Base-by-base conservation (phyloP, 2,797 vertebrate species). In the Philypnodon macrostomus region DNA sequence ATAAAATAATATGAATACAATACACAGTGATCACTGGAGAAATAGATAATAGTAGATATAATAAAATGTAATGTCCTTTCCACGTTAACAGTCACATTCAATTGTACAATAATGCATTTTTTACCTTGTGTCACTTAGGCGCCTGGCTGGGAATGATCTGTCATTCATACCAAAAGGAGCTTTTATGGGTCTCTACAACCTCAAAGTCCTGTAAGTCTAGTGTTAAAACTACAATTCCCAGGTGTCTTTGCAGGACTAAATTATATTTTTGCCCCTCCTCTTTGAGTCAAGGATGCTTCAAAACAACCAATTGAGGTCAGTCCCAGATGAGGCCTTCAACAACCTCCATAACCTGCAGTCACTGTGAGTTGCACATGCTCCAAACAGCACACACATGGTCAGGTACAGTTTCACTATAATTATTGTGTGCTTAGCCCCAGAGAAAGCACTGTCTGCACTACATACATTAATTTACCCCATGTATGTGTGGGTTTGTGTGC, bases 251-350 rank as follows among this genome's bases (percentile, higher is more conserved):
- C 10, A 31, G 4, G 12, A 11, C 1, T 10, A 10, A 11, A 31
- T 31, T 31, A 8, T 7, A 1, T 12, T 34, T 56, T 2, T 7
- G 5, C n/a, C n/a, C n/a, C n/a, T 11, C 30, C 40, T 21, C 59
- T 79, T 65, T 59, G 61, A 70, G 30, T 27, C n/a, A 42, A 97
- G 95, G 56, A 97, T 97, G 95, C 89, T 97, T 44, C 95, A 97
- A 80, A 97, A 97, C 73, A 97, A 97, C 82, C 91, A 92, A 49
- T 85, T 97, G 44, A 87, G 47, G 15, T 91, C 93, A 37, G 92
- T 95, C 33, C 95, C 94, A 12, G 77, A 69, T 0, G 92, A 94
- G 74, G 93, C 93, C 0, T 88, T 97, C 6, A 93, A 90, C 79
- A 91, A 89, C 70, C 77, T 96, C 58, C 88, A 74, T 72, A 93